Evolutionary conservation across 2,888 invertebrate genomes (phyloP).

Genomic region (Latheticus oryzae): DNA sequence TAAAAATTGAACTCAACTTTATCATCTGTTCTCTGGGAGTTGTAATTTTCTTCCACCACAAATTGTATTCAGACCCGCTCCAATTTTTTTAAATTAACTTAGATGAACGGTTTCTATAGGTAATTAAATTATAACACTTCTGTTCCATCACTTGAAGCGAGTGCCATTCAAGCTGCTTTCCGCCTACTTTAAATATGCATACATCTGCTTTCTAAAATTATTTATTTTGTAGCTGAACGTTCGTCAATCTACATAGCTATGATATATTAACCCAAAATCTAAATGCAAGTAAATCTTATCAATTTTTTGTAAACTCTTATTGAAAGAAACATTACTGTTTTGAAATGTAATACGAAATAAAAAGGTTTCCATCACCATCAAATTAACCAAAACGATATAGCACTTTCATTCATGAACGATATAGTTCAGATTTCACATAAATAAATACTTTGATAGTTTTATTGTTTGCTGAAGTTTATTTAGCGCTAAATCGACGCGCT

Average conservation of each 20-base stretch:
- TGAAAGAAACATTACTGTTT: not conserved
- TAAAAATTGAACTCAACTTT: too few species aligned
- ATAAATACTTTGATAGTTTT: conserved; percentile 1
- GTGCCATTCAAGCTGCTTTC: not conserved
- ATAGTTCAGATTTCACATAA: conserved; percentile 1
- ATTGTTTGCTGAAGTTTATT: not conserved
- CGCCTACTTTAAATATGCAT: not conserved
- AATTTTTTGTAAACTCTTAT: too few species aligned
- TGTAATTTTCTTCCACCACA: too few species aligned
- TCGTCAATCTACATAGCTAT: too few species aligned
- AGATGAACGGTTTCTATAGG: not conserved
- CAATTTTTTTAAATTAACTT: not conserved
- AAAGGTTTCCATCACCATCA: too few species aligned
- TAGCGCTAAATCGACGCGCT: conserved; percentile 5
- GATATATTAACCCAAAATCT: too few species aligned
- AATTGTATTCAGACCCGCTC: not conserved
- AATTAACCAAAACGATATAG: too few species aligned
- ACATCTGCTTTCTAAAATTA: not conserved
- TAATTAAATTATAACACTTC: conserved; percentile 2
- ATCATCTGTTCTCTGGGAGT: not conserved
- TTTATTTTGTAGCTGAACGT: not conserved
- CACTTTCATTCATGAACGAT: too few species aligned
- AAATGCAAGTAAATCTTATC: too few species aligned
- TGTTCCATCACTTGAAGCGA: not conserved
- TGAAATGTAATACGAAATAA: conserved; percentile 1